A percentile compares a stretch with the other conserved stretches of the same genome.
Conservation (phyloP, 1,140 invertebrate species). For the Drosophila littoralis region DNA sequence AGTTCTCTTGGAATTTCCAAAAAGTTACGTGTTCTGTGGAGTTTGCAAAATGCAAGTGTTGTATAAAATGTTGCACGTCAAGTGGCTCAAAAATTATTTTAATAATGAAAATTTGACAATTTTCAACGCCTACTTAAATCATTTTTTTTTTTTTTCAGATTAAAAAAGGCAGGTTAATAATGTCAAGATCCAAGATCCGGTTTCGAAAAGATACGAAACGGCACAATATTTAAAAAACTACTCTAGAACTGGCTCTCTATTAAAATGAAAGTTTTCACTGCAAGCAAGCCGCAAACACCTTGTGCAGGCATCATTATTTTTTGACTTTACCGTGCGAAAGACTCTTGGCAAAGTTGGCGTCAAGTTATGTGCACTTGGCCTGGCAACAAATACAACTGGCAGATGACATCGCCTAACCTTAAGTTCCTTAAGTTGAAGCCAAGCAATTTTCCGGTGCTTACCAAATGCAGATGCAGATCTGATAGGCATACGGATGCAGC, state of each 20-base stretch:
- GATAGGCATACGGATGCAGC: conserved; percentile 20
- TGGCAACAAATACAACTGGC: conserved; percentile 19
- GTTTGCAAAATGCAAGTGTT: conserved; percentile 10
- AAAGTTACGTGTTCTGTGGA: background rate
- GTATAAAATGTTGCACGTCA: background rate
- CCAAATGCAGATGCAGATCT: conserved; percentile 9
- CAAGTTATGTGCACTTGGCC: conserved; percentile 24
- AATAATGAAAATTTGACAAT: background rate
- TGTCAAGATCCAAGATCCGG: too few species aligned
- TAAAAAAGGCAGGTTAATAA: too few species aligned
- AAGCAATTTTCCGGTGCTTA: conserved; percentile 35
- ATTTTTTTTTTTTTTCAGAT: too few species aligned
- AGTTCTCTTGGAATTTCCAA: background rate
- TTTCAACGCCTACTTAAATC: conserved; percentile 3
- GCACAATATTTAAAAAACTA: too few species aligned
- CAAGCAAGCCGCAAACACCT: background rate
- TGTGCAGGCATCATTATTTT: conserved; percentile 27
- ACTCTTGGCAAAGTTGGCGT: conserved; percentile 24
- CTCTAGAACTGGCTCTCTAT: background rate
- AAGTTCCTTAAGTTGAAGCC: conserved; percentile 17
- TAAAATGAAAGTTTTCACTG: conserved; percentile 14
- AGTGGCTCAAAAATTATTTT: background rate
- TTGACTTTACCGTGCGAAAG: conserved; percentile 5
- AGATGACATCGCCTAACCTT: conserved; percentile 22
- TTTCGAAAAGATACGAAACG: too few species aligned